A percentile compares a stretch with the other conserved stretches of the same genome.
Evolutionary conservation across 64 coral and sea anemone species (phyloP).

Genomic region (Trachythela sp.): DNA sequence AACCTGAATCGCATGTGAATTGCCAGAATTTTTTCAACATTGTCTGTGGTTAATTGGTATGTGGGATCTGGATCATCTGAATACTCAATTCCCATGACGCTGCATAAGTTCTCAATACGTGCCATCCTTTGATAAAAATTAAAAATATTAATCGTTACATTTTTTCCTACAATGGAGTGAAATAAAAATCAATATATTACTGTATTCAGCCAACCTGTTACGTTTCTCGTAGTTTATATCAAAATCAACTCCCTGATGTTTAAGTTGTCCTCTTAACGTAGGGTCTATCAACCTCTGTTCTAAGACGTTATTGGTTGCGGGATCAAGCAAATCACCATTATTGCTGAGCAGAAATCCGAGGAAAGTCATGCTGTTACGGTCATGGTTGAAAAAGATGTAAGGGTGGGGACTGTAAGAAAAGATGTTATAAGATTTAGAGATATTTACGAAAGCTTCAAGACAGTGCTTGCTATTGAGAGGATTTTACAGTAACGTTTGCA

Average conservation of each 20-base stretch:
- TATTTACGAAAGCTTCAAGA: too few species aligned
- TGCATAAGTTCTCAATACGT: background rate
- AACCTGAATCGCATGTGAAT: slow-evolving; percentile 58
- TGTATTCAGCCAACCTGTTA: slow-evolving; percentile 9
- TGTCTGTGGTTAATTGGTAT: slow-evolving; percentile 65
- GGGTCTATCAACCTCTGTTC: slow-evolving; percentile 52
- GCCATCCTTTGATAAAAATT: slow-evolving; percentile 45
- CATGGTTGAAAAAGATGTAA: slow-evolving; percentile 88
- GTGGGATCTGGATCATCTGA: slow-evolving; percentile 50
- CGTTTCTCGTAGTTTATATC: slow-evolving; percentile 12
- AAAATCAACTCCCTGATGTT: slow-evolving; percentile 60
- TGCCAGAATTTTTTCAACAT: slow-evolving; percentile 64
- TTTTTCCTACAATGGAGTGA: too few species aligned
- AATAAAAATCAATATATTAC: background rate
- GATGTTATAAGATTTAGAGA: too few species aligned
- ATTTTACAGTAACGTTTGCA: too few species aligned
- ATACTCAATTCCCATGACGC: background rate
- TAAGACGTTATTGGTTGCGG: slow-evolving; percentile 14
- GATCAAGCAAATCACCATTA: slow-evolving; percentile 67
- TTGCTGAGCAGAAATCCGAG: slow-evolving; percentile 72
- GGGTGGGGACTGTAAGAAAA: slow-evolving; percentile 62
- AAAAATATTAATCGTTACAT: background rate
- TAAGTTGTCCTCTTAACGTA: slow-evolving; percentile 32
- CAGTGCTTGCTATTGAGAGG: too few species aligned
- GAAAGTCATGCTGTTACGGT: slow-evolving; percentile 74